A percentile compares a stretch with the other conserved stretches of the same genome.
Evolutionary conservation across 2,888 invertebrate genomes (phyloP).

Genomic region (Barypeithes pellucidus): DNA sequence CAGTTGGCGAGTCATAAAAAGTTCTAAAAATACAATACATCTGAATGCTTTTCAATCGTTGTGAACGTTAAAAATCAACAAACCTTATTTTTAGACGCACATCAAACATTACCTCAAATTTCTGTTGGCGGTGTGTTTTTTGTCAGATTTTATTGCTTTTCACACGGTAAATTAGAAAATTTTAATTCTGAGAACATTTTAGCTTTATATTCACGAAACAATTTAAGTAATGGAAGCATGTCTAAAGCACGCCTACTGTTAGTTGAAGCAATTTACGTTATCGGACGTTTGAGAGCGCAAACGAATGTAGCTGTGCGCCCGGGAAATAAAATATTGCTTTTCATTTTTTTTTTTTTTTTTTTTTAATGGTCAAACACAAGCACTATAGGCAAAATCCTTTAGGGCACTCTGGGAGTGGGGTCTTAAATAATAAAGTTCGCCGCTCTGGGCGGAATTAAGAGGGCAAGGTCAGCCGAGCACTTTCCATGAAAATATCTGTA

Average conservation of each 20-base stretch:
- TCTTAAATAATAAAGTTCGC: too few relatives aligned
- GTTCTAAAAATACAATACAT: constrained; percentile 26
- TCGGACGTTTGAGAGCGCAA: too few relatives aligned
- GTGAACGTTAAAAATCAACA: constrained; percentile 17
- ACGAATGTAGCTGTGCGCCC: too few relatives aligned
- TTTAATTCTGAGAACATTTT: constrained; percentile 6
- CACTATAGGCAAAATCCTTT: too few relatives aligned
- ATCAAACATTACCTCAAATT: constrained; percentile 33
- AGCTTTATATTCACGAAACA: neutral
- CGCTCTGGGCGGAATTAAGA: too few relatives aligned
- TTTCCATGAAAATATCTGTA: too few relatives aligned
- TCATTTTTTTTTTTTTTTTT: too few relatives aligned
- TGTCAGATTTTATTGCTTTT: constrained; percentile 41
- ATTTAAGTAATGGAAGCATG: constrained; percentile 1
- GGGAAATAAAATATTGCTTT: too few relatives aligned
- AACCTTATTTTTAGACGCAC: constrained; percentile 33
- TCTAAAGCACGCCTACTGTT: neutral
- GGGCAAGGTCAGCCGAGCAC: too few relatives aligned
- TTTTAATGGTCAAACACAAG: too few relatives aligned
- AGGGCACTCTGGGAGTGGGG: too few relatives aligned
- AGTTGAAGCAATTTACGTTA: neutral
- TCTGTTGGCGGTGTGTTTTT: constrained; percentile 36
- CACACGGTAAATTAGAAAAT: constrained; percentile 39
- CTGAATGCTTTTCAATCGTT: constrained; percentile 17
- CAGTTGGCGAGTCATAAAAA: constrained; percentile 21